A percentile compares a stretch with the other conserved stretches of the same genome.
Conservation (phyloP, 2,113 vertebrate genomes). For the Bubo blakistoni region DNA sequence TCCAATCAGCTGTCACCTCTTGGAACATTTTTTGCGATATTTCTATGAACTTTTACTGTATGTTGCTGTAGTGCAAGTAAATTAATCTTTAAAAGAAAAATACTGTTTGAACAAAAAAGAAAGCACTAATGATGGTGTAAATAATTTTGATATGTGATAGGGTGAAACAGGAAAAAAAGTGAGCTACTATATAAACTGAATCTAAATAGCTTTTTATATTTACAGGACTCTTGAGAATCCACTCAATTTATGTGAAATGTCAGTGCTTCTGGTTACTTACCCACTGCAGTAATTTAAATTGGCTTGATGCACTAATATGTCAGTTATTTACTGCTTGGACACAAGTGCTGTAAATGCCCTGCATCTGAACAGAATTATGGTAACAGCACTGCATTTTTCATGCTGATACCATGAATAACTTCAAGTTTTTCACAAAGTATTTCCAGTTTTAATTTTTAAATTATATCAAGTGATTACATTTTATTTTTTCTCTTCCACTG, state of each 20-base stretch:
- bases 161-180: constrained; percentile 6
- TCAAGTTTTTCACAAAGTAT: background rate
- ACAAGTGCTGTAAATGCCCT: background rate
- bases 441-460: background rate
- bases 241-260: constrained; percentile 59
- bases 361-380: constrained; percentile 4
- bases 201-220: constrained; percentile 42
- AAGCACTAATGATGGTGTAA: constrained; percentile 22
- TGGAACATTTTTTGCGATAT: background rate
- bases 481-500: background rate
- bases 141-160: constrained; percentile 17
- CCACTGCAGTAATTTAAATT: constrained; percentile 40
- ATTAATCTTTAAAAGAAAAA: constrained; percentile 15
- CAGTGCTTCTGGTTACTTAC: constrained; percentile 10
- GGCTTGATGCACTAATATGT: constrained; percentile 3
- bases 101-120: background rate
- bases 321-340: constrained; percentile 23
- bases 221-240: constrained; percentile 40
- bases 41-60: background rate
- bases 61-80: constrained; percentile 5
- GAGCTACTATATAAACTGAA: constrained; percentile 14
- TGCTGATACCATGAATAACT: background rate
- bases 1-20: background rate
- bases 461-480: background rate
- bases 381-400: background rate